Conservation (phyloP, 2,888 invertebrate species). For the Amblyjoppa fuscipennis region DNA sequence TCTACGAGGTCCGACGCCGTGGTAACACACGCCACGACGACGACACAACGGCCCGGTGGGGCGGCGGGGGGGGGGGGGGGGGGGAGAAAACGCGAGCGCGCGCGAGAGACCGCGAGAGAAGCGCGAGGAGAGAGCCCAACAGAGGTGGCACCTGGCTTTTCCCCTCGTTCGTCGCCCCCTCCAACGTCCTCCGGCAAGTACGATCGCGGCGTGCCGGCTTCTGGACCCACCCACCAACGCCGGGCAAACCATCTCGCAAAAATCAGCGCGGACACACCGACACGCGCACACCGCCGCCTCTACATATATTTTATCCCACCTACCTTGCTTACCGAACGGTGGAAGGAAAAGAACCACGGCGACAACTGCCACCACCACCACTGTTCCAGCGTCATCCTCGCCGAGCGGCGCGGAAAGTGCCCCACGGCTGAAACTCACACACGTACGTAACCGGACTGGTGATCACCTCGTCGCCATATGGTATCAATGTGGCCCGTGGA, state of each 20-base stretch:
- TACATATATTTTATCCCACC: conserved; percentile 22
- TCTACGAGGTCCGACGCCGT: conserved; percentile 63
- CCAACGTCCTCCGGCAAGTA: conserved; percentile 65
- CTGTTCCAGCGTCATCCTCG: conserved; percentile 44
- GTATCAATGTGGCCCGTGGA: conserved; percentile 5
- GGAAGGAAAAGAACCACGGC: conserved; percentile 82
- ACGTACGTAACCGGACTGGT: conserved; percentile 34
- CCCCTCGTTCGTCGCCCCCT: conserved; percentile 48
- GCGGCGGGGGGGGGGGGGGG: neutral
- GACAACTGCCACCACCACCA: conserved; percentile 79
- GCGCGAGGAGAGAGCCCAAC: conserved; percentile 64
- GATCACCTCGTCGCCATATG: conserved; percentile 30
- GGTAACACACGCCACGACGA: conserved; percentile 54
- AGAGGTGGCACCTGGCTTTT: conserved; percentile 80
- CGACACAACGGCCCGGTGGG: conserved; percentile 66
- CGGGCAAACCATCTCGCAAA: conserved; percentile 83
- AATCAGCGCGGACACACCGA: conserved; percentile 80
- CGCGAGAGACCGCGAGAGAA: conserved; percentile 67
- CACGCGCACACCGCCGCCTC: neutral
- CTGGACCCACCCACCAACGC: conserved; percentile 83
- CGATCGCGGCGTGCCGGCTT: conserved; percentile 76
- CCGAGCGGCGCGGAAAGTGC: neutral
- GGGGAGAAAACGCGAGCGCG: conserved; percentile 5
- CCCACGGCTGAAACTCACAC: conserved; percentile 24
- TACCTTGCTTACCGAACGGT: conserved; percentile 50